A percentile compares a stretch with the other conserved stretches of the same genome.
Evolutionary conservation across 2,888 invertebrate genomes (phyloP).

Genomic region (Tortrix viridana): DNA sequence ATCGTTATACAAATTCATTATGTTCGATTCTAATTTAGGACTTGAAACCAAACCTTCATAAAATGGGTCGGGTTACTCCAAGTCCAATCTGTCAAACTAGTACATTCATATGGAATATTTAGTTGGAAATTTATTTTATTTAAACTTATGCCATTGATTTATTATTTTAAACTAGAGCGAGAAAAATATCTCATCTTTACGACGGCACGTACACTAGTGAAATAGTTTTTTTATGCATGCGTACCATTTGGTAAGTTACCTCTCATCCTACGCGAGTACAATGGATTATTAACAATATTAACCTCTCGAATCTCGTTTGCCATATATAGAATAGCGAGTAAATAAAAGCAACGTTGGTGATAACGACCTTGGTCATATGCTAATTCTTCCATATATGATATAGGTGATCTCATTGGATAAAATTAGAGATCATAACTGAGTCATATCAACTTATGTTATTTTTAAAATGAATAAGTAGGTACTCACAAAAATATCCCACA

Average conservation of each 20-base stretch:
- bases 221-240: conserved; percentile 11
- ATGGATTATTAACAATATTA: conserved; percentile 18
- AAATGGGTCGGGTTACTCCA: conserved; percentile 14
- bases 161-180: conserved; percentile 10
- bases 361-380: conserved; percentile 26
- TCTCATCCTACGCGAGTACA: conserved; percentile 30
- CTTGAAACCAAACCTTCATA: neutral
- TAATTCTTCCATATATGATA: conserved; percentile 14
- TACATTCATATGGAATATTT: conserved; percentile 9
- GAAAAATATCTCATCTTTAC: neutral
- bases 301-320: conserved; percentile 23
- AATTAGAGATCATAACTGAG: neutral
- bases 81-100: neutral
- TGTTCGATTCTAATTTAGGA: neutral
- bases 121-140: conserved; percentile 21
- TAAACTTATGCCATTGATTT: neutral
- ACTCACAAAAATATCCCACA: too few species aligned
- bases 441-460: too few species aligned
- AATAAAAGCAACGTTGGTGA: conserved; percentile 17
- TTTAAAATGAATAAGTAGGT: too few species aligned
- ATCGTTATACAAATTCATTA: neutral
- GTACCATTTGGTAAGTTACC: conserved; percentile 31
- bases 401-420: conserved; percentile 26
- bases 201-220: neutral
- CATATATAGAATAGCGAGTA: conserved; percentile 18